These are phyloP conservation scores for Australoheros facetus DNA, from an alignment of 2,797 vertebrate species.

Conservation along the genomic window DNA sequence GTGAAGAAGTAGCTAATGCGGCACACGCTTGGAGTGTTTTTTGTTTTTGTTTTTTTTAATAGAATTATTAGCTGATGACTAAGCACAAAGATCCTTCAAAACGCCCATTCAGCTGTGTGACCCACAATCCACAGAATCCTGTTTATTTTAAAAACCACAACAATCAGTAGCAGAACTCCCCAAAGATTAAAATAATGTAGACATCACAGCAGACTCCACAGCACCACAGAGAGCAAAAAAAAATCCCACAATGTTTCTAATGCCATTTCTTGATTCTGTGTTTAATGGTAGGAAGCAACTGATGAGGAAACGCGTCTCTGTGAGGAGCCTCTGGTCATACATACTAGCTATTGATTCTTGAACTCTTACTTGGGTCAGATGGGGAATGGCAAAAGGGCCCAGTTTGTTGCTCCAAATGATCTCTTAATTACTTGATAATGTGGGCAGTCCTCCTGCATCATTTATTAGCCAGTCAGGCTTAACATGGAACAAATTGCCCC, in stretches of 20 bases:
- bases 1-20: conserved; percentile 24
- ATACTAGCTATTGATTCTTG: conserved; percentile 67
- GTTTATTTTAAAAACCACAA: conserved; percentile 35
- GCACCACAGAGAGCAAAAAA: neutral
- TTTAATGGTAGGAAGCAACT: conserved; percentile 45
- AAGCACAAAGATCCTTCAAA: conserved; percentile 44
- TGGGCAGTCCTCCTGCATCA: conserved; percentile 63
- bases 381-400: conserved; percentile 37
- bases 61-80: conserved; percentile 72
- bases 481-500: conserved; percentile 46
- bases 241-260: neutral
- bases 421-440: conserved; percentile 79
- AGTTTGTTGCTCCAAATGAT: conserved; percentile 72
- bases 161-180: conserved; percentile 24
- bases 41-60: conserved; percentile 19
- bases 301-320: conserved; percentile 32
- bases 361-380: conserved; percentile 33
- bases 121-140: conserved; percentile 37
- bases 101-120: conserved; percentile 56
- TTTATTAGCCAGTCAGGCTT: conserved; percentile 69
- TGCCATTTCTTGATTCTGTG: neutral
- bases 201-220: conserved; percentile 3
- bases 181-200: conserved; percentile 35
- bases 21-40: conserved; percentile 42
- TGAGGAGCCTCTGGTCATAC: conserved; percentile 57